These are phyloP conservation scores for Eubucco bourcierii DNA, from an alignment of 2,113 vertebrate species.

Conservation along the genomic window DNA sequence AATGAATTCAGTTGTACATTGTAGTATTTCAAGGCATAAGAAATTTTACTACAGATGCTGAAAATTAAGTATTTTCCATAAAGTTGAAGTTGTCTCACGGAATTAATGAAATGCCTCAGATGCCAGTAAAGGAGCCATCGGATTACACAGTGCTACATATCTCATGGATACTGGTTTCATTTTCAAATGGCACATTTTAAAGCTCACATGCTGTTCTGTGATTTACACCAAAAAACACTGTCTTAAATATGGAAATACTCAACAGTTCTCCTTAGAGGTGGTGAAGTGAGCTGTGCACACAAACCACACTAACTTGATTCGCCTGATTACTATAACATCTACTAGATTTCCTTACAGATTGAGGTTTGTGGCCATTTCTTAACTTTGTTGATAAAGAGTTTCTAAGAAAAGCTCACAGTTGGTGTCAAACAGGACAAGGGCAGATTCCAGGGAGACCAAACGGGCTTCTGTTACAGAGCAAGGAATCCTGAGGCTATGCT, in stretches of 20 bases:
- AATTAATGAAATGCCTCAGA: neutral
- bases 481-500: neutral
- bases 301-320: neutral
- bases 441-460: neutral
- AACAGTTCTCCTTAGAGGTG: neutral
- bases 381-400: neutral
- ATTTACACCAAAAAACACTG: neutral
- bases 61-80: neutral
- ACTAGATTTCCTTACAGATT: neutral
- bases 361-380: neutral
- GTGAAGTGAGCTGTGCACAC: neutral
- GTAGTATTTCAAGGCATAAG: neutral
- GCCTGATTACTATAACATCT: neutral
- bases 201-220: neutral
- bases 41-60: neutral
- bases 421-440: neutral
- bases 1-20: neutral
- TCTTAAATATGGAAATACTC: neutral
- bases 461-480: neutral
- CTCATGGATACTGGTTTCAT: neutral
- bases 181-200: slow-evolving; percentile 37
- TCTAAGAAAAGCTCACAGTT: neutral
- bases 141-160: neutral
- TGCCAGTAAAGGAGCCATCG: neutral
- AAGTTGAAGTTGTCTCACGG: neutral